A percentile compares a stretch with the other conserved stretches of the same genome.
Evolutionary conservation across 2,113 vertebrate species (phyloP).

Genomic region (Archocentrus centrarchus): DNA sequence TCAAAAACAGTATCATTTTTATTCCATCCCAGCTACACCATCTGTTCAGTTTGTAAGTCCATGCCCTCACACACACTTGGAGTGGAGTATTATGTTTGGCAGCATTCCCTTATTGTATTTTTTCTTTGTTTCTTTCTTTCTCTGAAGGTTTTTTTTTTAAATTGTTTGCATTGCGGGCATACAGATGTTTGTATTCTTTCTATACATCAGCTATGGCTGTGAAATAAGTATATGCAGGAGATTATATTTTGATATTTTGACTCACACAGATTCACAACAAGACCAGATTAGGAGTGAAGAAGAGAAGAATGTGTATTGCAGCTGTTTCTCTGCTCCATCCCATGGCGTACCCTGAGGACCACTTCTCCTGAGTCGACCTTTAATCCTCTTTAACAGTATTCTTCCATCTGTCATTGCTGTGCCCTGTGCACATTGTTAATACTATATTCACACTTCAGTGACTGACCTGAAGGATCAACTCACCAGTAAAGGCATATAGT

Average conservation of each 20-base stretch:
- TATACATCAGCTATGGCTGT: neutral
- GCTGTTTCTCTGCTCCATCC: slow-evolving; percentile 5
- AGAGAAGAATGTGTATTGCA: slow-evolving; percentile 13
- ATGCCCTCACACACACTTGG: neutral
- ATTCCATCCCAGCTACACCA: slow-evolving; percentile 47
- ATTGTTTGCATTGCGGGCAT: neutral
- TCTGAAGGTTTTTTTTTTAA: neutral
- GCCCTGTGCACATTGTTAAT: slow-evolving; percentile 34
- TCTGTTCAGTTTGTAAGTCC: slow-evolving; percentile 60
- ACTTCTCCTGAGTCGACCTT: slow-evolving; percentile 36
- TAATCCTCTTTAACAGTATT: slow-evolving; percentile 62
- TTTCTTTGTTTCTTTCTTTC: neutral
- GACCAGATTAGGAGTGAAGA: neutral
- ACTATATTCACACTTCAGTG: slow-evolving; percentile 15
- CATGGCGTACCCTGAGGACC: slow-evolving; percentile 27
- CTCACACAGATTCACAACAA: neutral
- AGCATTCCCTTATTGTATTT: neutral
- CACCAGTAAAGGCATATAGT: neutral
- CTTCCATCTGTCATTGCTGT: slow-evolving; percentile 50
- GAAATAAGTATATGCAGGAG: neutral
- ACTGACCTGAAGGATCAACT: slow-evolving; percentile 5
- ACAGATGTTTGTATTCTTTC: neutral
- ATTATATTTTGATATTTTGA: neutral
- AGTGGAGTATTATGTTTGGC: neutral
- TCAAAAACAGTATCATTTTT: slow-evolving; percentile 51